Evolutionary conservation across 2,888 invertebrate genomes (phyloP).

Genomic region (Caenorhabditis sp.): DNA sequence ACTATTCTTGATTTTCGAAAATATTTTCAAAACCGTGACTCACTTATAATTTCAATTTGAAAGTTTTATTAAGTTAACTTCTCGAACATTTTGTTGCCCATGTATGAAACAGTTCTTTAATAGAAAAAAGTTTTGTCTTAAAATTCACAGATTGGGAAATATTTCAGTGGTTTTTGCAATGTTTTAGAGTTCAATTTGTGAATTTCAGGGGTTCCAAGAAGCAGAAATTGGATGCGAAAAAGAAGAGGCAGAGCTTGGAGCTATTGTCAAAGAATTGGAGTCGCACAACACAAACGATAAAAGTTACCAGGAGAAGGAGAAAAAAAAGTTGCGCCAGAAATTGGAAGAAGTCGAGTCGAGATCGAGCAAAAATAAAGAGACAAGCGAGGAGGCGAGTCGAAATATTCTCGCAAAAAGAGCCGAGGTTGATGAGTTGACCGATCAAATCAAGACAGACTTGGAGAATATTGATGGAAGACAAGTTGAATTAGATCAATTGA

Average conservation of each 20-base stretch:
- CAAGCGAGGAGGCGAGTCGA: conserved; percentile 12
- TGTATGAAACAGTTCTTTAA: too few species aligned
- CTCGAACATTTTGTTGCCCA: too few species aligned
- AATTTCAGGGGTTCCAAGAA: conserved; percentile 18
- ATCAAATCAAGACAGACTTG: conserved; percentile 1
- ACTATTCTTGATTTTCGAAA: too few species aligned
- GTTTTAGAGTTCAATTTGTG: too few species aligned
- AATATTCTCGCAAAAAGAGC: conserved; percentile 13
- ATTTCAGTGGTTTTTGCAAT: too few species aligned
- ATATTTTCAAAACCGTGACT: too few species aligned
- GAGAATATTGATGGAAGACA: conserved; percentile 2
- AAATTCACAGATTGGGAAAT: too few species aligned
- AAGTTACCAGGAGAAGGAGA: conserved; percentile 41
- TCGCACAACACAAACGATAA: conserved; percentile 54
- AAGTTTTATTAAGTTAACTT: too few species aligned
- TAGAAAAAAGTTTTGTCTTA: too few species aligned
- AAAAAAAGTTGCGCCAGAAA: conserved; percentile 28
- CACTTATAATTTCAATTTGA: too few species aligned
- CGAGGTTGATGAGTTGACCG: conserved; percentile 13
- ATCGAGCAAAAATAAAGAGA: conserved; percentile 12
- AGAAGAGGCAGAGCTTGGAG: conserved; percentile 22
- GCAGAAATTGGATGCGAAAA: conserved; percentile 2
- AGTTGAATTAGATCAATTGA: conserved; percentile 13
- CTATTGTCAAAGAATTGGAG: conserved; percentile 39
- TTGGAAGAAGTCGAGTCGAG: conserved; percentile 20